A percentile compares a stretch with the other conserved stretches of the same genome.
Conservation (phyloP, 2,888 invertebrate species). For the Chrysolina oricalcia region DNA sequence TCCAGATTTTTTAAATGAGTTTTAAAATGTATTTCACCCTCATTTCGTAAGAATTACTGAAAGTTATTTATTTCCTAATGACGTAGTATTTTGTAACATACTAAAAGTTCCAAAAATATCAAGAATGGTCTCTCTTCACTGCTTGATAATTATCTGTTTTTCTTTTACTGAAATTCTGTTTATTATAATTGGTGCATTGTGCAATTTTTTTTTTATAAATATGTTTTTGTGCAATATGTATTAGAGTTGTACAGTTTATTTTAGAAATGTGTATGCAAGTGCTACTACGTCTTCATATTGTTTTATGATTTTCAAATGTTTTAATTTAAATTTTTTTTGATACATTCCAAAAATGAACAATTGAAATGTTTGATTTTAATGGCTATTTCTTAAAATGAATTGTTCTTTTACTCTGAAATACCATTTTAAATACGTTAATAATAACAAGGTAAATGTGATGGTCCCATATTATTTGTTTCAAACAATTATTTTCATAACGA, state of each 20-base stretch:
- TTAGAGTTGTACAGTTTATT: conserved; percentile 7
- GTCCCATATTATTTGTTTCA: conserved; percentile 29
- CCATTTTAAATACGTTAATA: neutral
- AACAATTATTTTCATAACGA: conserved; percentile 27
- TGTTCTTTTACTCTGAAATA: conserved; percentile 6
- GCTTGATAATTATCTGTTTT: neutral
- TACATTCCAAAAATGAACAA: conserved; percentile 9
- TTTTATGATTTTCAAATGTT: conserved; percentile 4
- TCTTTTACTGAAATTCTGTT: neutral
- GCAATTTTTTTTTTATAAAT: conserved; percentile 14
- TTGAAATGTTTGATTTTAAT: neutral
- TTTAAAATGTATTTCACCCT: neutral
- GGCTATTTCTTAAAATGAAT: neutral
- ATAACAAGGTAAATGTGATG: conserved; percentile 34
- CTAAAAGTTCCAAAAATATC: neutral
- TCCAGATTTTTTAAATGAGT: neutral
- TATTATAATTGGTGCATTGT: neutral
- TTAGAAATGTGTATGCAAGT: neutral
- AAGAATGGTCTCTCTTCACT: neutral
- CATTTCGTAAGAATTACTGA: neutral
- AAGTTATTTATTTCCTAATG: neutral
- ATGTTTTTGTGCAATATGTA: conserved; percentile 19
- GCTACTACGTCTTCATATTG: neutral
- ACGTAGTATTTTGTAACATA: neutral
- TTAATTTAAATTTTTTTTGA: neutral